These are phyloP conservation scores for Serilophus lunatus DNA, from an alignment of 2,113 vertebrate genomes.

Conservation along the genomic window DNA sequence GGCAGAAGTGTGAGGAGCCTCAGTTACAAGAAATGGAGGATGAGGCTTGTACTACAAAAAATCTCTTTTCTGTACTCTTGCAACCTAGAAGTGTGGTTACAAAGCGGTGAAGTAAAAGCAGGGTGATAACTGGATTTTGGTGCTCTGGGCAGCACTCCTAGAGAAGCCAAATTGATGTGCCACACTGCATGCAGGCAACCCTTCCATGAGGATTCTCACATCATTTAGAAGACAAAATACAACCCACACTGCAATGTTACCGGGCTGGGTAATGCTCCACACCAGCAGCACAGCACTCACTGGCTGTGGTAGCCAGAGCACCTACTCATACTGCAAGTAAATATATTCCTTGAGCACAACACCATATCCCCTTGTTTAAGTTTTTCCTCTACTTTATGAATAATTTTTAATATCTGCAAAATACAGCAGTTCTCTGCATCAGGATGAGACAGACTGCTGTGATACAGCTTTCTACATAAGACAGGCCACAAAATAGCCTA, in stretches of 20 bases:
- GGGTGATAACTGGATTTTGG: accelerated
- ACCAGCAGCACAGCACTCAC: background rate
- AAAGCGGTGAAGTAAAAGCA: background rate
- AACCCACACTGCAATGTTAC: accelerated
- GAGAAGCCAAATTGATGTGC: background rate
- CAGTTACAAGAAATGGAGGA: background rate
- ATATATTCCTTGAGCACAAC: background rate
- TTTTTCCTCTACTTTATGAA: background rate
- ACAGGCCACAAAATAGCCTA: background rate
- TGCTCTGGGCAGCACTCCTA: too few relatives aligned
- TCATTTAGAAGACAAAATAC: background rate
- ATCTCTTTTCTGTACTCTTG: background rate
- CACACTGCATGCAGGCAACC: too few relatives aligned
- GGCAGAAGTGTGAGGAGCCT: background rate
- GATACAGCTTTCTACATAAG: background rate
- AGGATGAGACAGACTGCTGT: background rate
- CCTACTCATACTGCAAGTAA: accelerated
- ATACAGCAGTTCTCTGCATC: background rate
- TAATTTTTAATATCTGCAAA: background rate
- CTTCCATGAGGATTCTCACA: accelerated
- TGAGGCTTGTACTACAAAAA: background rate
- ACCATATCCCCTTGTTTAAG: background rate
- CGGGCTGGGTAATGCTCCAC: background rate
- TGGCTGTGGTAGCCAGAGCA: background rate
- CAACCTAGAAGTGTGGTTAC: too few relatives aligned